A percentile compares a stretch with the other conserved stretches of the same genome.
Conservation (phyloP, 2,797 vertebrate species). For the Synaphobranchus kaupii region DNA sequence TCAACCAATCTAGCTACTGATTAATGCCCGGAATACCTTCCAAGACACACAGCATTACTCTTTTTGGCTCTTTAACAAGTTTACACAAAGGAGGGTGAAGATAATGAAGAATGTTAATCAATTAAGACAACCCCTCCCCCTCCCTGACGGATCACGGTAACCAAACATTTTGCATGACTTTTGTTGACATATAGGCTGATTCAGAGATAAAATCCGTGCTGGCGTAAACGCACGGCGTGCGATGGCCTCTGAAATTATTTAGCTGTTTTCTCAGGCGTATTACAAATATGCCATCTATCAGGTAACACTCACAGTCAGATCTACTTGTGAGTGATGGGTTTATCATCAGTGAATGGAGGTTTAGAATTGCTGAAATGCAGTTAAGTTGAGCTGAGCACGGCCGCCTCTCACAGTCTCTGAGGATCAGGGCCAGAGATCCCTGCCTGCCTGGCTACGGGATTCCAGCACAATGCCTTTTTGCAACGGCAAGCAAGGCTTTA, state of each 20-base stretch:
- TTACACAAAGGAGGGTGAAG: constrained; percentile 45
- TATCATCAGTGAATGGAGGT: constrained; percentile 47
- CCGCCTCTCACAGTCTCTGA: constrained; percentile 26
- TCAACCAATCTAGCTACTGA: constrained; percentile 41
- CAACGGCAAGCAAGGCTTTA: neutral
- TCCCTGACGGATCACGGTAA: constrained; percentile 18
- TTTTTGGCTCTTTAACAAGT: constrained; percentile 49
- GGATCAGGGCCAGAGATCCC: constrained; percentile 17
- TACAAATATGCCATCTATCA: constrained; percentile 39
- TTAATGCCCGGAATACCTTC: constrained; percentile 33
- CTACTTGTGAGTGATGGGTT: constrained; percentile 40
- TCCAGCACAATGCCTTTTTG: neutral
- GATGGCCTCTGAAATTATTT: constrained; percentile 37
- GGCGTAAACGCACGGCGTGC: constrained; percentile 20
- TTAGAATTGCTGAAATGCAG: constrained; percentile 35
- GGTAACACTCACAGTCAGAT: constrained; percentile 30
- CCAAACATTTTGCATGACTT: constrained; percentile 49
- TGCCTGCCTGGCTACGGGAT: neutral
- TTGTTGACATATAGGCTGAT: constrained; percentile 52
- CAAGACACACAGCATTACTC: constrained; percentile 49
- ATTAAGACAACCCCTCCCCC: constrained; percentile 43
- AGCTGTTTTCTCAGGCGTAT: constrained; percentile 35
- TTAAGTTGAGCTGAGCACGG: neutral
- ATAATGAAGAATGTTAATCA: constrained; percentile 61
- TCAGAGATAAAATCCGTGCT: constrained; percentile 52